A percentile compares a stretch with the other conserved stretches of the same genome.
phyloP scores from a whole-genome alignment of 2,797 vertebrate species.

The Characodon lateralis region DNA sequence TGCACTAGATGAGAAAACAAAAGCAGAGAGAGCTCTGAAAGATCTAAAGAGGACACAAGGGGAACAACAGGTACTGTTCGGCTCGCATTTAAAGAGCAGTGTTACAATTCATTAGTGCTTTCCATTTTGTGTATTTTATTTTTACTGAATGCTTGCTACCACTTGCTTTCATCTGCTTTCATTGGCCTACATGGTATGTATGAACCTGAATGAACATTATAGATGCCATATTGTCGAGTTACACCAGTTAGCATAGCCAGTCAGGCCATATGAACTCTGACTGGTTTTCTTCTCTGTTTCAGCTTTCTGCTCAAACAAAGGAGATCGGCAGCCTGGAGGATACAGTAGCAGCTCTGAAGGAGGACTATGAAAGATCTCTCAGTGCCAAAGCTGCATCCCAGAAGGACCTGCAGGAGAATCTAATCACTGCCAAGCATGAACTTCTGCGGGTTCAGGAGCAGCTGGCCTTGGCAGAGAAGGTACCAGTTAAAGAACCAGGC shows the following conservation, averaged over 20 bases:
- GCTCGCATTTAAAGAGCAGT: background rate
- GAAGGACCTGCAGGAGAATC: slow-evolving; percentile 89
- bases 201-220: slow-evolving; percentile 13
- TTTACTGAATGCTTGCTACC: slow-evolving; percentile 43
- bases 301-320: slow-evolving; percentile 80
- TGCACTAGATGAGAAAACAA: slow-evolving; percentile 88
- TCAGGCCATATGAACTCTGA: background rate
- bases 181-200: slow-evolving; percentile 69
- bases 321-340: slow-evolving; percentile 88
- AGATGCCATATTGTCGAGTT: background rate
- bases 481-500: slow-evolving; percentile 46
- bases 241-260: background rate
- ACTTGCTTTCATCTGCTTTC: slow-evolving; percentile 60
- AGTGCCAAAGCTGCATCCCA: slow-evolving; percentile 84
- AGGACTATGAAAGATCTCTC: slow-evolving; percentile 89
- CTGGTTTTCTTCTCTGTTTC: slow-evolving; percentile 7
- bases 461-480: slow-evolving; percentile 91
- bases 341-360: slow-evolving; percentile 87
- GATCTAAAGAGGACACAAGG: slow-evolving; percentile 86
- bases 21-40: slow-evolving; percentile 86
- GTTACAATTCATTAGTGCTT: slow-evolving; percentile 9
- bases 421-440: slow-evolving; percentile 90
- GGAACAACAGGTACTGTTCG: slow-evolving; percentile 85
- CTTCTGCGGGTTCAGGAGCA: slow-evolving; percentile 92
- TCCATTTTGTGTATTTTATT: background rate